These are phyloP conservation scores for Odocoileus virginianus DNA, from an alignment of 2,113 vertebrate genomes.

Conservation along the genomic window DNA sequence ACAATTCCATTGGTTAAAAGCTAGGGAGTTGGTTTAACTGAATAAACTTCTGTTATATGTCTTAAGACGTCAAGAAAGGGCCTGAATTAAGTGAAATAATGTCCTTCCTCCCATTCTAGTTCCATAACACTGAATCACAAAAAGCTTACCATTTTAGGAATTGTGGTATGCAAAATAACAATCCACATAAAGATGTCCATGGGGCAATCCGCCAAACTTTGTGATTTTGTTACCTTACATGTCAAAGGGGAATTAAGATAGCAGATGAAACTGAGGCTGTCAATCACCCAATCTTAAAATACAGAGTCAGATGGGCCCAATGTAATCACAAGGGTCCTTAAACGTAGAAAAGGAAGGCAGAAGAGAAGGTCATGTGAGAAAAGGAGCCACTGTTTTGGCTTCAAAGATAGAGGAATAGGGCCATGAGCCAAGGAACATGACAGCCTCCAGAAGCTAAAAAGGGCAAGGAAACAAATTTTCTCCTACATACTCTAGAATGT, in stretches of 20 bases:
- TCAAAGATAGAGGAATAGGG: background rate
- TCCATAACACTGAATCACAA: background rate
- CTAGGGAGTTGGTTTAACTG: background rate
- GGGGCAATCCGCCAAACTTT: background rate
- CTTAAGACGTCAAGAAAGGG: constrained; percentile 18
- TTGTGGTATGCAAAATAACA: background rate
- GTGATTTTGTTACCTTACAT: background rate
- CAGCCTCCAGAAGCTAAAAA: background rate
- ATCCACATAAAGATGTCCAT: background rate
- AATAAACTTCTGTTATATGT: background rate
- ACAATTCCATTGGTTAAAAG: background rate
- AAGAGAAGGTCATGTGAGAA: background rate
- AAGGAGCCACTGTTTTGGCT: background rate
- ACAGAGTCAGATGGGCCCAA: background rate
- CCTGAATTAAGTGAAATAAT: constrained; percentile 17
- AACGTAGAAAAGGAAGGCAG: background rate
- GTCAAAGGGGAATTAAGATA: background rate
- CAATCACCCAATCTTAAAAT: background rate
- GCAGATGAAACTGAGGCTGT: background rate
- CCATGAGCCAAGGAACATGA: background rate
- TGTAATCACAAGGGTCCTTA: constrained; percentile 17
- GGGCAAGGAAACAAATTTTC: background rate
- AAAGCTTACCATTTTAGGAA: background rate
- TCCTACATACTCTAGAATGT: background rate
- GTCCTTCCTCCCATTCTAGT: background rate